Evolutionary conservation across 2,888 invertebrate genomes (phyloP).

Genomic region (Catocala sponsa): DNA sequence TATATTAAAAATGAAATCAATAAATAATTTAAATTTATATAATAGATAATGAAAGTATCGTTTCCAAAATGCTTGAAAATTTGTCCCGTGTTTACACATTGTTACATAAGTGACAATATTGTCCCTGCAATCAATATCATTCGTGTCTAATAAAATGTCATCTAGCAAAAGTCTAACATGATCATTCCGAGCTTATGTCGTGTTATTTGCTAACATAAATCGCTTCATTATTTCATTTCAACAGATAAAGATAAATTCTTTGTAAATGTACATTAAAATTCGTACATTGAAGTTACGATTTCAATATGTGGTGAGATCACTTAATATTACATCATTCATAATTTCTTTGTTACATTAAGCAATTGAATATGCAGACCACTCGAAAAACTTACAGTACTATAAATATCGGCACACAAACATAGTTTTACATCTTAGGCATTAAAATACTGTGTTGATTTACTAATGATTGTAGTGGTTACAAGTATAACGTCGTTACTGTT

Average conservation of each 20-base stretch:
- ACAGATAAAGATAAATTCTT: neutral
- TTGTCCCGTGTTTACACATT: neutral
- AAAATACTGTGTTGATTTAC: no score
- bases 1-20: neutral
- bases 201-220: constrained; percentile 76
- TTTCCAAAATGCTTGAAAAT: constrained; percentile 11
- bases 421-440: neutral
- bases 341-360: neutral
- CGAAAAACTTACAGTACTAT: neutral
- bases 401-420: neutral
- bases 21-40: no score
- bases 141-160: constrained; percentile 21
- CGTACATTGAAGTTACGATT: constrained; percentile 33
- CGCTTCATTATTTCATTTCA: constrained; percentile 70
- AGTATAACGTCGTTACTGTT: no score
- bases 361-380: neutral
- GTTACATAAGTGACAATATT: no score
- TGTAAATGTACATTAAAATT: constrained; percentile 22
- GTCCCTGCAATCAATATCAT: no score
- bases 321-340: neutral
- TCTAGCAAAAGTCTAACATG: constrained; percentile 49
- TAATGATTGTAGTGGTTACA: no score
- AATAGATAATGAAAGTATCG: neutral
- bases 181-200: constrained; percentile 71
- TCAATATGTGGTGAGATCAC: no score